phyloP scores from a whole-genome alignment of 2,888 invertebrate genomes.

The Chloromyia formosa region DNA sequence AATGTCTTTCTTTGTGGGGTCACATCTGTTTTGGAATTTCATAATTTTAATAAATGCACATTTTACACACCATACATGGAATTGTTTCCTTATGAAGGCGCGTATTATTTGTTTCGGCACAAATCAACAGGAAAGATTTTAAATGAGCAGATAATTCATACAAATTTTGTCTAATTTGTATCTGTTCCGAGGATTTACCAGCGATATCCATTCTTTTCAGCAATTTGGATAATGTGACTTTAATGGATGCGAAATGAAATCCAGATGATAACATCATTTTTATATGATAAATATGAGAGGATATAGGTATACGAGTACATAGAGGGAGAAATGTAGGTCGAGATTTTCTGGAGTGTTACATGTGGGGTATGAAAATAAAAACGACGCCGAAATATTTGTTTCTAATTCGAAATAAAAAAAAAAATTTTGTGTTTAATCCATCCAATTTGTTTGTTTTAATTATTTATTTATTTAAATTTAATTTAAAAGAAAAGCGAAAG shows the following conservation, averaged over 20 bases:
- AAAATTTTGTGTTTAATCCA: no score
- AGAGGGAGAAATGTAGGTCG: no score
- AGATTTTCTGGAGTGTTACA: no score
- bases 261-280: conserved; percentile 29
- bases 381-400: no score
- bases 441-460: no score
- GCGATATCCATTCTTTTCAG: not conserved
- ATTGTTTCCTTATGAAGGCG: conserved; percentile 8
- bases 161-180: conserved; percentile 11
- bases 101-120: conserved; percentile 9
- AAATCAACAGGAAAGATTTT: not conserved
- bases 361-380: no score
- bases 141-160: conserved; percentile 38
- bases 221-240: conserved; percentile 10
- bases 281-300: not conserved
- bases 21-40: conserved; percentile 17
- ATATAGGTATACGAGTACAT: no score
- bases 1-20: not conserved
- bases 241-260: conserved; percentile 27
- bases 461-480: no score
- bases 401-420: no score
- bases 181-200: not conserved
- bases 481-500: no score
- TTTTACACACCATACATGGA: not conserved
- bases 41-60: conserved; percentile 13